Evolutionary conservation across 2,888 invertebrate species (phyloP).

Genomic region (Melanchra persicariae): DNA sequence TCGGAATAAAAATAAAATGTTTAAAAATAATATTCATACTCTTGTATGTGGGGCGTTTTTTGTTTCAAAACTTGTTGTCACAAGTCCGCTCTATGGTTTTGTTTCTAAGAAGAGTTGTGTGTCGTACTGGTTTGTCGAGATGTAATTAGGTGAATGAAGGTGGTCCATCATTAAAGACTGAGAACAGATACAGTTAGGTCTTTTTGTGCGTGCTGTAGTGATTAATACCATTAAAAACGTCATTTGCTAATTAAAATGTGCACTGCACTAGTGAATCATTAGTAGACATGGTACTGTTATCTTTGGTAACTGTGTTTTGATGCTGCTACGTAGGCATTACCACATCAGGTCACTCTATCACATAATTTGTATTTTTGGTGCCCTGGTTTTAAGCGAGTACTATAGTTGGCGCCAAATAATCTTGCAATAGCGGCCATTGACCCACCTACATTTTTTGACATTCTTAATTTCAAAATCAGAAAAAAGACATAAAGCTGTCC

Average conservation of each 20-base stretch:
- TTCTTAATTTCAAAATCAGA: too few relatives aligned
- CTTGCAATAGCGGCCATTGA: too few relatives aligned
- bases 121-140: conserved; percentile 41
- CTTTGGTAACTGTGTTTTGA: neutral
- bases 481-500: too few relatives aligned
- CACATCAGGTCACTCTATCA: too few relatives aligned
- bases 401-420: too few relatives aligned
- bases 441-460: too few relatives aligned
- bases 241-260: neutral
- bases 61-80: conserved; percentile 39
- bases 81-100: conserved; percentile 38
- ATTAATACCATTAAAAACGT: neutral
- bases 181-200: neutral
- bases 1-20: conserved; percentile 65
- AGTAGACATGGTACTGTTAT: neutral
- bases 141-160: conserved; percentile 40
- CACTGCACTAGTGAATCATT: neutral
- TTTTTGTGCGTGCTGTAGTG: conserved; percentile 10
- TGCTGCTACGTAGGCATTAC: neutral
- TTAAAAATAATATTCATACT: conserved; percentile 44
- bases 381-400: too few relatives aligned
- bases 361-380: too few relatives aligned
- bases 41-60: conserved; percentile 51
- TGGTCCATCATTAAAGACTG: conserved; percentile 41
- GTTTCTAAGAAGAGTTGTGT: conserved; percentile 51